Percentiles rank a stretch among this genome's conserved stretches.
Evolutionary conservation across 2,888 invertebrate genomes (phyloP).

Genomic region (Flexamia atlantica): DNA sequence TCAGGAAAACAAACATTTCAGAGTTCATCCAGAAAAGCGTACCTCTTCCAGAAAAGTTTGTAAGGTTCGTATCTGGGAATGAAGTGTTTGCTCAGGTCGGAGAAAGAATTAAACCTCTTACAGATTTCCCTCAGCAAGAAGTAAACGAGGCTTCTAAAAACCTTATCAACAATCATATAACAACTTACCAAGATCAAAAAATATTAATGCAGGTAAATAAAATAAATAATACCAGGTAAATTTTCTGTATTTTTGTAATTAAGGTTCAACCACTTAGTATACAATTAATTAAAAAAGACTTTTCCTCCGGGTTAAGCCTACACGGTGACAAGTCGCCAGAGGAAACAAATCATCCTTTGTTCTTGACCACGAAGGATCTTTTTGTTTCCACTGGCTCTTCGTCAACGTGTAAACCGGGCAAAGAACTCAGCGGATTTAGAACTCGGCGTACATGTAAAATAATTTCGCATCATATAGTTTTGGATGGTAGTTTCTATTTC

Average conservation of each 20-base stretch:
- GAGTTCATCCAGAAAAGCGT: conserved; percentile 74
- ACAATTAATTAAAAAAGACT: neutral
- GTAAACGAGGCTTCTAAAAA: conserved; percentile 76
- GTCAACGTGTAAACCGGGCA: too few species aligned
- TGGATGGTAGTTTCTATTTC: too few species aligned
- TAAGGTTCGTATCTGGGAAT: conserved; percentile 75
- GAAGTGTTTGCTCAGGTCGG: conserved; percentile 76
- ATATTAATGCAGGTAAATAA: conserved; percentile 75
- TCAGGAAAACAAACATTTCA: conserved; percentile 76
- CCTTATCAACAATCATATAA: conserved; percentile 74
- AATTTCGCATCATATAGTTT: too few species aligned
- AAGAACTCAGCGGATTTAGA: too few species aligned
- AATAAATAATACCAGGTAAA: too few species aligned
- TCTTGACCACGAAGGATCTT: too few species aligned
- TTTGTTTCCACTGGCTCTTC: too few species aligned
- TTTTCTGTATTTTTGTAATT: neutral
- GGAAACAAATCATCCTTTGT: too few species aligned
- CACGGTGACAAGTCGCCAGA: too few species aligned
- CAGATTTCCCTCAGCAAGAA: conserved; percentile 75
- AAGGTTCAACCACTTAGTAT: neutral
- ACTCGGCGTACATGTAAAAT: too few species aligned
- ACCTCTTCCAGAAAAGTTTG: conserved; percentile 74
- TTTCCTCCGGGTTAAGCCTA: too few species aligned
- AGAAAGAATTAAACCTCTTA: conserved; percentile 74
- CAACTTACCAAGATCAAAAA: conserved; percentile 74